These are phyloP conservation scores for Gryllus bimaculatus DNA, from an alignment of 1,140 invertebrate genomes.

Conservation along the genomic window DNA sequence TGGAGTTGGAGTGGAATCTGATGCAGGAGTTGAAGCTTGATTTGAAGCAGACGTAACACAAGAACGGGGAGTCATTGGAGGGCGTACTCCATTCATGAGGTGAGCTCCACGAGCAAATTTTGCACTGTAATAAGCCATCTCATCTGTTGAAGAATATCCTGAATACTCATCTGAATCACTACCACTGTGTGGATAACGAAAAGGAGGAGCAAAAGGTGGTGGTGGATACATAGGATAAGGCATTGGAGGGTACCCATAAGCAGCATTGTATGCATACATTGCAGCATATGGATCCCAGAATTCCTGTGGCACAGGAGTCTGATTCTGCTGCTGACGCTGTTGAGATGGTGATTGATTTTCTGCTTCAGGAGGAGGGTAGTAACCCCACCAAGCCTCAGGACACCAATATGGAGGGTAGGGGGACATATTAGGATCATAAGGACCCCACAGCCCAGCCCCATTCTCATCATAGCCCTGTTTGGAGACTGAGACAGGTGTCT, in stretches of 20 bases:
- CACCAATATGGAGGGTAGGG: constrained; percentile 16
- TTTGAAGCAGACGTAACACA: background rate
- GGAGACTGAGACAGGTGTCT: constrained; percentile 18
- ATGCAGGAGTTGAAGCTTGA: background rate
- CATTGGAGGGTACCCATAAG: constrained; percentile 25
- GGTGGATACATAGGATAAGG: constrained; percentile 28
- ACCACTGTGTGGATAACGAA: constrained; percentile 21
- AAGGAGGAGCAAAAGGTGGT: constrained; percentile 28
- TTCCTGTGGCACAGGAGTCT: constrained; percentile 24
- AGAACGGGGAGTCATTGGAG: background rate
- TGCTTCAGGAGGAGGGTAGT: constrained; percentile 14
- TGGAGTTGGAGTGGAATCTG: background rate
- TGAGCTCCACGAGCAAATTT: constrained; percentile 12
- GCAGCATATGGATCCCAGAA: constrained; percentile 28
- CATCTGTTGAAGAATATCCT: constrained; percentile 37
- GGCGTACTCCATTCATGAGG: constrained; percentile 2
- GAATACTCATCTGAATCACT: constrained; percentile 33
- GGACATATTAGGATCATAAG: constrained; percentile 10
- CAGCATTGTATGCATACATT: constrained; percentile 32
- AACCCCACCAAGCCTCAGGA: constrained; percentile 19
- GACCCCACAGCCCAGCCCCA: constrained; percentile 13
- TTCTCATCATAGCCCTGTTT: constrained; percentile 14
- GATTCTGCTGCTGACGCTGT: constrained; percentile 9
- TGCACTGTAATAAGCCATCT: constrained; percentile 34
- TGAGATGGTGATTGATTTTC: background rate